Evolutionary conservation across 1,140 invertebrate species (phyloP).

Genomic region (Cheumatopsyche charites): DNA sequence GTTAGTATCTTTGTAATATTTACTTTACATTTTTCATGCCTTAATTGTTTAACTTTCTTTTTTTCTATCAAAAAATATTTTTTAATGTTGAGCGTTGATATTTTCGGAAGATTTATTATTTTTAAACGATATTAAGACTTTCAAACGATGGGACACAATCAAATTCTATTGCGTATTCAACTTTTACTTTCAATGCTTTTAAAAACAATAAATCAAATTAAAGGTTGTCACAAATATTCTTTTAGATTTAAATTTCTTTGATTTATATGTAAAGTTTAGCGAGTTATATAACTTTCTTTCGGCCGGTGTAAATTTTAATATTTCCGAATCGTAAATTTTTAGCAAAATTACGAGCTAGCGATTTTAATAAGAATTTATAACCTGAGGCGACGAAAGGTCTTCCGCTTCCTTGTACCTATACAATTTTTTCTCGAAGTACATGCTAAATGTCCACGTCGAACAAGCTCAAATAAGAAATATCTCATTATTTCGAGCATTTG

Average conservation of each 20-base stretch:
- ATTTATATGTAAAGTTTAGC: constrained; percentile 13
- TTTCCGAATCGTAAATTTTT: constrained; percentile 14
- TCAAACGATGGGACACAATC: too few species aligned
- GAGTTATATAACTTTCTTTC: neutral
- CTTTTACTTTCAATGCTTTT: too few species aligned
- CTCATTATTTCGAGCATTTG: neutral
- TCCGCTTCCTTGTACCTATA: neutral
- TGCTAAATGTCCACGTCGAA: neutral
- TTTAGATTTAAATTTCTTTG: constrained; percentile 6
- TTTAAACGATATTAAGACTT: too few species aligned
- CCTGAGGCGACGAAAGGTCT: constrained; percentile 1
- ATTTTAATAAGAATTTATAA: constrained; percentile 23
- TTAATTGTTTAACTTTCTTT: too few species aligned
- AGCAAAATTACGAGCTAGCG: constrained; percentile 1
- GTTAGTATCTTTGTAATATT: too few species aligned
- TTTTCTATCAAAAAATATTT: too few species aligned
- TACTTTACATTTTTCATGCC: too few species aligned
- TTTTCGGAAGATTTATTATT: too few species aligned
- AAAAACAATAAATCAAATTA: constrained; percentile 15
- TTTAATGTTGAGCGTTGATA: too few species aligned
- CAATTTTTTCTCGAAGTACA: neutral
- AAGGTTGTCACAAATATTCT: constrained; percentile 14
- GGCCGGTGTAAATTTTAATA: constrained; percentile 12
- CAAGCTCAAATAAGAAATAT: neutral
- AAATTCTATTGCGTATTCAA: too few species aligned